Evolutionary conservation across 2,797 vertebrate genomes (phyloP).

Genomic region (Nyctibius grandis): DNA sequence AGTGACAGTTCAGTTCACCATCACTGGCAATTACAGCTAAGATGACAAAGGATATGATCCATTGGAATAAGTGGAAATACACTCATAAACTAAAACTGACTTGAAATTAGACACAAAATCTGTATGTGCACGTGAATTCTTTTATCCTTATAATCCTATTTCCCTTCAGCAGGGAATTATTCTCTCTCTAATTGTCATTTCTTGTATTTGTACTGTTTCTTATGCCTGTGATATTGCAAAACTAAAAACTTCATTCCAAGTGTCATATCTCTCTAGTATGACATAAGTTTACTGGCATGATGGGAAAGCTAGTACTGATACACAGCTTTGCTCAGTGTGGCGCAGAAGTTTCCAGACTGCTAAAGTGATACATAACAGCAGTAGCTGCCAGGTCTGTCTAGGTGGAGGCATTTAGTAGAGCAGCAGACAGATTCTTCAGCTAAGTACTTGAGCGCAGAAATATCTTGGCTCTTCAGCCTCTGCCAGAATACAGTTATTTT

Average conservation of each 20-base stretch:
- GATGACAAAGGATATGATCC: not conserved
- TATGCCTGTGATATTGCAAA: not conserved
- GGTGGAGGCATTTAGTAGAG: not conserved
- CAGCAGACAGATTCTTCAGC: not conserved
- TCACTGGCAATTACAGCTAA: not conserved
- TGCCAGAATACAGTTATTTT: not conserved
- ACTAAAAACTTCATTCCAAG: not conserved
- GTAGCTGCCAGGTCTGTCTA: not conserved
- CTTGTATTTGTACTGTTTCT: not conserved
- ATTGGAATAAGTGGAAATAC: not conserved
- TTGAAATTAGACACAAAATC: not conserved
- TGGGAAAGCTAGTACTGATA: not conserved
- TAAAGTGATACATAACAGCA: not conserved
- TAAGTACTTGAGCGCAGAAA: slow-evolving; percentile 3
- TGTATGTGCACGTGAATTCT: not conserved
- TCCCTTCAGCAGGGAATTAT: not conserved
- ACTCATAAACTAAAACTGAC: not conserved
- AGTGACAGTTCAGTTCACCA: not conserved
- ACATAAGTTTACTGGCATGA: not conserved
- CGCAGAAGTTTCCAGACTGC: not conserved
- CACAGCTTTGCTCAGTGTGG: not conserved
- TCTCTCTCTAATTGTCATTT: not conserved
- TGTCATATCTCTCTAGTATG: not conserved
- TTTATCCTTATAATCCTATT: not conserved
- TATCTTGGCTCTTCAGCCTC: not conserved